phyloP scores from a whole-genome alignment of 2,797 vertebrate species.

The Microctenopoma stevenorrisi region DNA sequence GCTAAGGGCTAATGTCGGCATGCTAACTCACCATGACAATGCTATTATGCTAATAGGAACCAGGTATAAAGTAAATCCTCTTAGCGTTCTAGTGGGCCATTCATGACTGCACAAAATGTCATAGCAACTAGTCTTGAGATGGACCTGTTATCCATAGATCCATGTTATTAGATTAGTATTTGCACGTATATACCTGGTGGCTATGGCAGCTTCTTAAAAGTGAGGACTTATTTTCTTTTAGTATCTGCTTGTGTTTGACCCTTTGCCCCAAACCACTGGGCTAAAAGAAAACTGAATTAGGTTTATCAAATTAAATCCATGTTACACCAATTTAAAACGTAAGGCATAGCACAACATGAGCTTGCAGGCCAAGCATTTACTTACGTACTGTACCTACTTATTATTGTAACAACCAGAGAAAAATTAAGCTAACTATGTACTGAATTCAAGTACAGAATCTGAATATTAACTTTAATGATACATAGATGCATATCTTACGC shows the following conservation, averaged over 20 bases:
- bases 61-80: not conserved
- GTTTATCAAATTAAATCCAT: conserved; percentile 24
- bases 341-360: not conserved
- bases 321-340: conserved; percentile 6
- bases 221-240: conserved; percentile 11
- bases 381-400: not conserved
- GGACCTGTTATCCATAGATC: not conserved
- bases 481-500: conserved; percentile 25
- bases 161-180: not conserved
- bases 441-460: not conserved
- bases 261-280: not conserved
- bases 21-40: not conserved
- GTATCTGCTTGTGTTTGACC: conserved; percentile 10
- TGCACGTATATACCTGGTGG: not conserved
- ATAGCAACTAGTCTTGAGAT: too few relatives aligned
- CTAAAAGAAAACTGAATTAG: conserved; percentile 14
- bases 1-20: not conserved
- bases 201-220: not conserved
- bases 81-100: not conserved
- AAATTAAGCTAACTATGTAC: not conserved
- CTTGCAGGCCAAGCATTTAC: not conserved
- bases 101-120: too few relatives aligned
- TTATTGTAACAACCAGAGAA: not conserved
- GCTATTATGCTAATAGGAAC: too few relatives aligned
- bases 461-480: not conserved